Evolutionary conservation across 37 sponge, comb jelly and placozoan species (phyloP), one percentile per base, ranked within the genome.

Genomic region (Cliona cf. orientalis): DNA sequence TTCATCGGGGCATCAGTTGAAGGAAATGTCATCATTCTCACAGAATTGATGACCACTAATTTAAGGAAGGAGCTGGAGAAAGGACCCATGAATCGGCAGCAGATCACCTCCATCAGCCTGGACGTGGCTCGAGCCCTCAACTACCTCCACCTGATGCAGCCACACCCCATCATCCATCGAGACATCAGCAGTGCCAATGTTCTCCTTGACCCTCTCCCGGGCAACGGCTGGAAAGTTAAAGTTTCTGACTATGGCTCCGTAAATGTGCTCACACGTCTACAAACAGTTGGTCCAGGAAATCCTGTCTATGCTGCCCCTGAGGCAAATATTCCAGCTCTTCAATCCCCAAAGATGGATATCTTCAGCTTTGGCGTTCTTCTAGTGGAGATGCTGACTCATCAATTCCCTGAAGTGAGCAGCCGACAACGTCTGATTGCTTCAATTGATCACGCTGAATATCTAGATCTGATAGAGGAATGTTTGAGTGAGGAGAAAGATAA

Each of bases 181-280:
- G 86, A 92, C 74, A 75, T 92, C 77, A 92, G 86, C 72, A 92
- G 88, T 56, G 71, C 81, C 69, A 92, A 87, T 56, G 89, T 92
- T 6, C 72, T 92, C 4, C 78, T 92, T 29, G 35, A 84, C 46
- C 63, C 89, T 14, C 31, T 28, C 19, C 75, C 75, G 14, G 56
- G 46, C 29, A 62, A 49, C 22, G 22, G 40, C 25, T 87, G 93
- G 93, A 53, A 26, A 42, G 93, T 89, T 29, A 92, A 92, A 56
- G 66, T 92, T 6, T 77, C 88, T 34, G 89, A 88, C 67, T 92
- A 78, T 64, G 89, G 89, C 37, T 84, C 93, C 0, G 85, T 75
- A 45, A 87, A 92, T 73, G 63, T 88, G 2, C 74, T 32, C 26
- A 3, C 58, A 5, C 29, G 17, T 39, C 33, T 82, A 22, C 14